These are phyloP conservation scores for Cancer borealis DNA, from an alignment of 2,888 invertebrate genomes.

Conservation along the genomic window DNA sequence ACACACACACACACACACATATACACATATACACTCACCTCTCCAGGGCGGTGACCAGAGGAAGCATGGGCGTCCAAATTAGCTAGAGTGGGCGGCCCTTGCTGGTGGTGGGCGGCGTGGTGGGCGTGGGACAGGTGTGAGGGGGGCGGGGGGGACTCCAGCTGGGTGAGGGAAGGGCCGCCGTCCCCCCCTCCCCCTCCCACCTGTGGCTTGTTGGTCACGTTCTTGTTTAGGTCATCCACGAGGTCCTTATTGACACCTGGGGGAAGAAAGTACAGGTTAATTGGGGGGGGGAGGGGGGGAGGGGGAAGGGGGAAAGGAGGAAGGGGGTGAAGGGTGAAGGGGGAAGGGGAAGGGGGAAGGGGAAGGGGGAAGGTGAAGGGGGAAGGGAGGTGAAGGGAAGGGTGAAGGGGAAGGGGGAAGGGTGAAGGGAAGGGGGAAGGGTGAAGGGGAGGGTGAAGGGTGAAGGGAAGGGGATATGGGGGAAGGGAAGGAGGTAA, in stretches of 20 bases:
- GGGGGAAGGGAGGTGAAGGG: not conserved
- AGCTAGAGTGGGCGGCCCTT: conserved; percentile 59
- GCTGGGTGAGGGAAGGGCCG: conserved; percentile 60
- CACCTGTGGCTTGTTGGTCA: conserved; percentile 37
- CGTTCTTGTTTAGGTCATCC: conserved; percentile 72
- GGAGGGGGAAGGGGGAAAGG: not conserved
- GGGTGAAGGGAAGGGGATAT: too few relatives aligned
- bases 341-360: not conserved
- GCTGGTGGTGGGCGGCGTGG: conserved; percentile 49
- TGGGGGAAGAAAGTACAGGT: conserved; percentile 8
- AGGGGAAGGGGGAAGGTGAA: not conserved
- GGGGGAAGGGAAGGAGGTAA: not conserved
- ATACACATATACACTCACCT: not conserved
- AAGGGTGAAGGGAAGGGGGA: not conserved
- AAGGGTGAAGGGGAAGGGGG: not conserved
- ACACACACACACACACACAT: not conserved
- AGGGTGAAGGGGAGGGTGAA: not conserved
- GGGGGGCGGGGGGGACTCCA: conserved; percentile 65
- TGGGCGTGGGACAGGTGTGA: conserved; percentile 41
- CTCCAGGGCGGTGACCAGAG: conserved; percentile 16
- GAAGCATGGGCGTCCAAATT: conserved; percentile 63
- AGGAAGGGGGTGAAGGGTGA: not conserved
- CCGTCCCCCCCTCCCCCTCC: conserved; percentile 51
- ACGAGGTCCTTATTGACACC: conserved; percentile 69
- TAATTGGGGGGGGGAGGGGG: not conserved